These are phyloP conservation scores for Oscheius onirici DNA, from an alignment of 2,888 invertebrate genomes.

Conservation along the genomic window DNA sequence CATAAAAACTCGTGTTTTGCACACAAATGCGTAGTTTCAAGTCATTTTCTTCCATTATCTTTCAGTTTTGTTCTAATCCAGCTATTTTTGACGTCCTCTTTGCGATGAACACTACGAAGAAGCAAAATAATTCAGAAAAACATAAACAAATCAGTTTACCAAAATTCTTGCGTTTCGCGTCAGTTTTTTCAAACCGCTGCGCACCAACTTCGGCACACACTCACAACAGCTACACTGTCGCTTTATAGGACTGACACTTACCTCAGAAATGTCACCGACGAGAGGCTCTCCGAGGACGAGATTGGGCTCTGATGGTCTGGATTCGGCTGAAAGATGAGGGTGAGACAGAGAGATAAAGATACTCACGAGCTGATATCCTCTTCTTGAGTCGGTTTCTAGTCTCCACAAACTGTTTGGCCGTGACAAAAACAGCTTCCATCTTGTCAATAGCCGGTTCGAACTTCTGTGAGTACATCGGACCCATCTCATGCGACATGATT, in stretches of 20 bases:
- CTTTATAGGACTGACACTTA: background rate
- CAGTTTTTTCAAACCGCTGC: too few species aligned
- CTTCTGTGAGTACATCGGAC: slow-evolving; percentile 33
- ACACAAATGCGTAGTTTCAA: too few species aligned
- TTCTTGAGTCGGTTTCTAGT: slow-evolving; percentile 32
- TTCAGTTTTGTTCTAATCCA: too few species aligned
- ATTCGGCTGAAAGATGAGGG: slow-evolving; percentile 18
- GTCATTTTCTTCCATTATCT: too few species aligned
- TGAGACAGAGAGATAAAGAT: background rate
- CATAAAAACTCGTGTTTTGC: too few species aligned
- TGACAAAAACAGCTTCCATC: slow-evolving; percentile 47
- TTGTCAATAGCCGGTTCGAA: slow-evolving; percentile 36
- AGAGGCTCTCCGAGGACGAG: slow-evolving; percentile 42
- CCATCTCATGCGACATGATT: slow-evolving; percentile 41
- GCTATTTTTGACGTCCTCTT: too few species aligned
- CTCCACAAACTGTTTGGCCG: slow-evolving; percentile 36
- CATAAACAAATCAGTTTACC: too few species aligned
- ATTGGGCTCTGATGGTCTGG: slow-evolving; percentile 1
- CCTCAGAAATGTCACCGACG: slow-evolving; percentile 41
- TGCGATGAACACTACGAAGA: too few species aligned
- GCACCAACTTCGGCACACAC: too few species aligned
- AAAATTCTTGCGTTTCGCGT: too few species aligned
- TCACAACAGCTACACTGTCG: too few species aligned
- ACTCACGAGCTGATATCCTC: slow-evolving; percentile 8
- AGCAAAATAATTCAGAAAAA: too few species aligned